These are phyloP conservation scores for Mactromeris polynyma DNA, from an alignment of 2,888 invertebrate genomes.

Conservation along the genomic window DNA sequence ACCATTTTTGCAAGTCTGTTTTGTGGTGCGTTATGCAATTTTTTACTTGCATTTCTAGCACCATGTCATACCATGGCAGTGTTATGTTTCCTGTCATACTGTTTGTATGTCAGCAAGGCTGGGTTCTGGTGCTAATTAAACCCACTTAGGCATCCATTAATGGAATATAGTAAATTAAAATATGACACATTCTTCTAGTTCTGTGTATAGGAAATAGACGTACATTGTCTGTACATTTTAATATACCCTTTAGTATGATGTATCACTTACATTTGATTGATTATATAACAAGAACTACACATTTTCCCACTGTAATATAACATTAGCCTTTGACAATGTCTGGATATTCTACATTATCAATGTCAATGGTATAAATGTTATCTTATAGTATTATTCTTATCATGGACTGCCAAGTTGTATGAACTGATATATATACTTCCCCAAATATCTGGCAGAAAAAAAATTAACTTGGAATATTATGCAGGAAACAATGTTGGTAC, in stretches of 20 bases:
- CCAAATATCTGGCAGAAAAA: neutral
- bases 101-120: neutral
- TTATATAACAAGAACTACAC: too few relatives aligned
- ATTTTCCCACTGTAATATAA: too few relatives aligned
- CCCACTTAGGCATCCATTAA: neutral
- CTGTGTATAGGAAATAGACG: too few relatives aligned
- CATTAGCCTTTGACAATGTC: neutral
- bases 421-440: neutral
- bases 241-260: too few relatives aligned
- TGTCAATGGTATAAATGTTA: neutral
- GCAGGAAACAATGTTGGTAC: neutral
- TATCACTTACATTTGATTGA: too few relatives aligned
- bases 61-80: neutral
- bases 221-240: too few relatives aligned
- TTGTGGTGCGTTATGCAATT: neutral
- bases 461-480: neutral
- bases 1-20: neutral
- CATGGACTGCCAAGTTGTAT: neutral
- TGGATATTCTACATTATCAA: neutral
- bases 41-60: neutral
- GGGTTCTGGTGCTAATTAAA: neutral
- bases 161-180: neutral
- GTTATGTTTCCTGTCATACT: neutral
- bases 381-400: neutral
- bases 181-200: neutral